Conservation (phyloP, 2,797 vertebrate genomes). For the Morelia viridis region DNA sequence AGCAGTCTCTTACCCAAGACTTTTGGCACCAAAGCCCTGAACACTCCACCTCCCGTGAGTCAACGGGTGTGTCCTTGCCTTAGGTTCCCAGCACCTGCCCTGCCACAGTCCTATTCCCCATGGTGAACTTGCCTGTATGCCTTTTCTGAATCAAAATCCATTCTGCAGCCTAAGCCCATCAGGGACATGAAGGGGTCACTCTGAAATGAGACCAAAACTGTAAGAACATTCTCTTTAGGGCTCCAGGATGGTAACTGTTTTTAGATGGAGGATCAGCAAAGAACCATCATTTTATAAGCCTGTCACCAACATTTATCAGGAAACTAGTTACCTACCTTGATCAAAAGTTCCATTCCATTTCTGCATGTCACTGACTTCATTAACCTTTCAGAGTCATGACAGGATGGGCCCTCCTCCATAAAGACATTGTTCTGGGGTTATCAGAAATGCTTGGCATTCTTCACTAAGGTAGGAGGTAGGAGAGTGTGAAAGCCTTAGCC, state of each 20-base stretch:
- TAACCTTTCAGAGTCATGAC: not conserved
- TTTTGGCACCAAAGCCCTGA: not conserved
- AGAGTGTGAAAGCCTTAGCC: not conserved
- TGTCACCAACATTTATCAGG: too few relatives aligned
- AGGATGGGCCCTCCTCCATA: too few relatives aligned
- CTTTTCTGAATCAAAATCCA: constrained; percentile 93
- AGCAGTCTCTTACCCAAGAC: not conserved
- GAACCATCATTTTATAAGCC: not conserved
- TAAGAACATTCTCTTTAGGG: too few relatives aligned
- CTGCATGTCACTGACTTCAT: too few relatives aligned
- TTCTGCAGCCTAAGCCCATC: constrained; percentile 83
- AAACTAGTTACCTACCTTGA: not conserved
- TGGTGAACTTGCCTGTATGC: constrained; percentile 82
- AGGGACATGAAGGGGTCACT: constrained; percentile 80
- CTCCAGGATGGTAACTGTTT: not conserved
- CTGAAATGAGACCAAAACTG: constrained; percentile 62
- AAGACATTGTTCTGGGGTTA: too few relatives aligned
- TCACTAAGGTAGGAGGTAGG: not conserved
- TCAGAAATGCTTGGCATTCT: not conserved
- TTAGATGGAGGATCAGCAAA: not conserved
- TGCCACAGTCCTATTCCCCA: rapidly evolving
- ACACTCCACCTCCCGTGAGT: too few relatives aligned
- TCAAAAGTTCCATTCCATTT: not conserved
- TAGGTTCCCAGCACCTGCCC: not conserved
- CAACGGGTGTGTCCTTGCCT: not conserved